Base-by-base conservation (phyloP, 2,797 vertebrate genomes). In the Eleutherodactylus coqui region DNA sequence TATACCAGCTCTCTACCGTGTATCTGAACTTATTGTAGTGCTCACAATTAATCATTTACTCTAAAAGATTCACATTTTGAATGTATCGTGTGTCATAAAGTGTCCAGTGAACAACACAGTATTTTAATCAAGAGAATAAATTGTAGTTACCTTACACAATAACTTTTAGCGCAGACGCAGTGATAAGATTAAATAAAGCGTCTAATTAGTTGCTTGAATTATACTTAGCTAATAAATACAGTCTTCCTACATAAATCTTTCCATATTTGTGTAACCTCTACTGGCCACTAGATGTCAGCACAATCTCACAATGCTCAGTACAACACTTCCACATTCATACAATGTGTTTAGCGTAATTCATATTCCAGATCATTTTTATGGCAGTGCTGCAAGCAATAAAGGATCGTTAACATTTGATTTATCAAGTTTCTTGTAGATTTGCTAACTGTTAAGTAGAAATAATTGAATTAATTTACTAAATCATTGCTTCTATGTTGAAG, bases 341-440 rank as follows among this genome's bases (percentile, higher is more conserved):
- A 51, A 21, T 77, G 75, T 77, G 5, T 77, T 77, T 53, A 51
- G 47, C 27, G 10, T 49, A 70, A 70, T 58, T 79, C 36, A 55
- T 43, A 43, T 41, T 11, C 24, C n/a, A 38, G 64, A 82, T 72
- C 19, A 55, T 53, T 47, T 36, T 80, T 47, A 51, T 17, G 10
- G 32, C 24, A 51, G 32, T 64, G 24, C 75, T 79, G 75, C 49
- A 53, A 85, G 60, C 47, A 70, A 85, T 36, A 38, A 24, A 85
- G n/a, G 11, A 14, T 55, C 19, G 79, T 85, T 85, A 85, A 19
- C 62, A 85, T 78, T 64, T 84, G 21, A 77, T 70, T 70, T 79
- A 70, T 34, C 43, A 36, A 53, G 64, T 58, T 72, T 85, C 27
- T 70, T 73, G 69, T 75, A 58, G 49, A 75, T 75, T 47, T 60